Evolutionary conservation across 1,140 invertebrate genomes (phyloP).

Genomic region (Latrodectus geometricus): DNA sequence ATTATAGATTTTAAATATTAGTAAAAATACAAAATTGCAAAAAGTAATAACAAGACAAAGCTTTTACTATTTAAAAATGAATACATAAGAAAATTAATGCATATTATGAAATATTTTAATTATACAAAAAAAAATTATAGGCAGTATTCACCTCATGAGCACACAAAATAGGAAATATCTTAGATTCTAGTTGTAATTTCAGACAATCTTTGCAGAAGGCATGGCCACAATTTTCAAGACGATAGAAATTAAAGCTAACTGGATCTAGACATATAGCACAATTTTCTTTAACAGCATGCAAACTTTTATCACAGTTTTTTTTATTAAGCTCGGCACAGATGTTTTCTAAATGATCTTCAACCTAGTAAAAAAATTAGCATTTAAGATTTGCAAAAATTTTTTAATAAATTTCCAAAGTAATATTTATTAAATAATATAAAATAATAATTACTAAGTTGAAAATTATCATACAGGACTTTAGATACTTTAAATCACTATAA

Average conservation of each 20-base stretch:
- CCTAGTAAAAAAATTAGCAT: conserved; percentile 3
- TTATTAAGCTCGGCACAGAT: conserved; percentile 20
- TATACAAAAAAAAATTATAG: neutral
- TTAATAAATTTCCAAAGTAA: no score
- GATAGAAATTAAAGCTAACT: conserved; percentile 2
- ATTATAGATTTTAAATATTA: no score
- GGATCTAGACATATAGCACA: conserved; percentile 49
- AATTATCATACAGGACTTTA: no score
- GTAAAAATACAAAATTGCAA: no score
- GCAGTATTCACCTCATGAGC: conserved; percentile 13
- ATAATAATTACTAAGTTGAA: no score
- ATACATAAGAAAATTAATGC: no score
- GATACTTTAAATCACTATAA: no score
- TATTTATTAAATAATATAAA: no score
- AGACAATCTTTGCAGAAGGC: conserved; percentile 44
- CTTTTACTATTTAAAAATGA: no score
- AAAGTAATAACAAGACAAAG: no score
- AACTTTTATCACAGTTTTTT: neutral
- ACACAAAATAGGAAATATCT: conserved; percentile 23
- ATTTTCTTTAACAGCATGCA: neutral
- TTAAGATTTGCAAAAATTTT: no score
- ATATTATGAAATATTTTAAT: no score
- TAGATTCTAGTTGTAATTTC: conserved; percentile 28
- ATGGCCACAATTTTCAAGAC: conserved; percentile 60
- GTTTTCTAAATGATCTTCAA: conserved; percentile 29